Base-by-base conservation (phyloP, 35 echinoderm and acorn worm genomes). In the Ophiothrix spiculata region DNA sequence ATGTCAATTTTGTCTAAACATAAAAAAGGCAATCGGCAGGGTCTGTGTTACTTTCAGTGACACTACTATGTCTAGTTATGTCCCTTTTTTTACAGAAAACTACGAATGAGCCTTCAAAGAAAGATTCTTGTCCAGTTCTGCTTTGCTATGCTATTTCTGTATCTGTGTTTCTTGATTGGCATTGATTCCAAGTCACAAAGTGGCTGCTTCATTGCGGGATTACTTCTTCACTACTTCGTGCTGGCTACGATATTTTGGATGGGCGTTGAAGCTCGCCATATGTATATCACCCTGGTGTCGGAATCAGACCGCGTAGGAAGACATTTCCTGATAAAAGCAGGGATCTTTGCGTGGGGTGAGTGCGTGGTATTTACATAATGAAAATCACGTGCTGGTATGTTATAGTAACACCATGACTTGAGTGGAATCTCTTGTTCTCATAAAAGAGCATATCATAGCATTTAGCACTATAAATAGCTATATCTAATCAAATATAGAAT, bases 271-370 rank as follows among this genome's bases (percentile, higher is more conserved):
- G 93, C 93, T 35, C 84, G 84, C 39, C 90, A 94, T 41, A 90
- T 94, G 88, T 94, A 94, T 45, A 75, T 90, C 49, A 81, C 75
- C 41, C 80, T 94, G 25, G 85, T 94, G 11, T 82, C 86, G 38
- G 88, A 90, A 21, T 94, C 91, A 35, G 84, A 91, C 17, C 38
- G 40, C 8, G 85, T 87, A 34, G 85, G 86, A 0, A 56, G 77
- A 1, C 31, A 64, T 29, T 94, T 94, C 56, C 64, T 94, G 19
- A 56, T 85, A 16, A 94, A 94, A 42, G 88, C 88, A 21, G 73
- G 60, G 1, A n/a, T 90, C 31, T 64, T 88, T 33, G 93, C 88
- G 78, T 94, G 93, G 93, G 93, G 93, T 94, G 56, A n/a, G n/a
- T n/a, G n/a, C n/a, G n/a, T n/a, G n/a, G n/a, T n/a, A n/a, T n/a